Evolutionary conservation across 92 coral and sea anemone species (phyloP).

Genomic region (Umimayanthus kanabou): DNA sequence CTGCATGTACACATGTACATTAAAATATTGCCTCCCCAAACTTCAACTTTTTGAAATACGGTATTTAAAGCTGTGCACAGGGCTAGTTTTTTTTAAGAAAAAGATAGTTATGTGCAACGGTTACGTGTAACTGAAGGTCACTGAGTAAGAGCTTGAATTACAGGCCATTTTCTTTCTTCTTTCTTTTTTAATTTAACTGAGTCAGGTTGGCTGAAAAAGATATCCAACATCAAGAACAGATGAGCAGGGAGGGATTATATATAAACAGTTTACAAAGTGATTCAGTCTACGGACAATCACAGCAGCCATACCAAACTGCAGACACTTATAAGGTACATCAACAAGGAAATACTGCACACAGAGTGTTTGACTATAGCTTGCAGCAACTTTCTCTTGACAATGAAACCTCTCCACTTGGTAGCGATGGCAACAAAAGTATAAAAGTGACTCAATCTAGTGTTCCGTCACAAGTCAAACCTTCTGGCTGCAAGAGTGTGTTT

Average conservation of each 20-base stretch:
- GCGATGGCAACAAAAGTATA: background rate
- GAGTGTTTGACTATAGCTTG: background rate
- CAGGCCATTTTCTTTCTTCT: background rate
- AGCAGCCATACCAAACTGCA: background rate
- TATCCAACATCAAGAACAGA: background rate
- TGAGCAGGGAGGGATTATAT: background rate
- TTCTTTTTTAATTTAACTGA: background rate
- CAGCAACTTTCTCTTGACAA: background rate
- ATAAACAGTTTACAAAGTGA: background rate
- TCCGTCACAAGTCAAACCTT: background rate
- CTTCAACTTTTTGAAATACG: too few species aligned
- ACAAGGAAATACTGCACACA: background rate
- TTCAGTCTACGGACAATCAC: background rate
- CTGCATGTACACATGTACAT: too few species aligned
- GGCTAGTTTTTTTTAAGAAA: too few species aligned
- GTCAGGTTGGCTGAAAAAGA: background rate
- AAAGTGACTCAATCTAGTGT: background rate
- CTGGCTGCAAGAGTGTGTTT: conserved; percentile 18
- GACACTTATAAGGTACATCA: background rate
- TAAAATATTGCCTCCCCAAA: too few species aligned
- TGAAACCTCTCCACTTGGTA: background rate
- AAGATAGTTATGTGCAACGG: too few species aligned
- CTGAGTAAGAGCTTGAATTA: background rate
- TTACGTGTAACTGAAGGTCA: too few species aligned
- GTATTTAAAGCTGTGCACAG: too few species aligned